Conservation (phyloP, 2,888 invertebrate species). For the Oscheius sp. region DNA sequence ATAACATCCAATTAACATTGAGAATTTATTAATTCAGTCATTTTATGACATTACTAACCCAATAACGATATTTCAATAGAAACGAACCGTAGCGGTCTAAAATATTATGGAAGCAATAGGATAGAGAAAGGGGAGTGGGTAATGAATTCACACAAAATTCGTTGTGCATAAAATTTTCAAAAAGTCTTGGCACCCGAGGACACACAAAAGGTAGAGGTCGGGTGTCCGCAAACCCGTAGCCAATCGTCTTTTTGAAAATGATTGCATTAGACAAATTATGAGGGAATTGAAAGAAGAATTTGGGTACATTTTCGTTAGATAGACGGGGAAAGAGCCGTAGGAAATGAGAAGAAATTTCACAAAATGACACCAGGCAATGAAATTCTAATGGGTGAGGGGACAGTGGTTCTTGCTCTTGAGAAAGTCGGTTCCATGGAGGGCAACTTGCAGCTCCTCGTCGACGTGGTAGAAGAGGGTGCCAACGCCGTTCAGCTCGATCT, state of each 20-base stretch:
- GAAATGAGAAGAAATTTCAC: background rate
- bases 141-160: background rate
- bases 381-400: constrained; percentile 40
- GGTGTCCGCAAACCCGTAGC: constrained; percentile 22
- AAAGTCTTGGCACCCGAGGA: constrained; percentile 19
- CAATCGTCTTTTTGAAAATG: background rate
- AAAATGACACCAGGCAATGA: constrained; percentile 42
- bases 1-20: no score
- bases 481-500: constrained; percentile 64
- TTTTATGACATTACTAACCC: no score
- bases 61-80: no score
- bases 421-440: constrained; percentile 60
- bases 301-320: background rate
- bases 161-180: constrained; percentile 3
- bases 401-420: constrained; percentile 59
- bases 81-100: no score
- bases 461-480: constrained; percentile 66
- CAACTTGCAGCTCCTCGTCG: constrained; percentile 49
- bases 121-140: background rate
- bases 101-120: no score
- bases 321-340: background rate
- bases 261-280: constrained; percentile 1
- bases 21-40: no score
- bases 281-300: constrained; percentile 8
- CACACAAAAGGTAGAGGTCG: constrained; percentile 3